Conservation (phyloP, 2,797 vertebrate species). For the Sebastes matsubarae region DNA sequence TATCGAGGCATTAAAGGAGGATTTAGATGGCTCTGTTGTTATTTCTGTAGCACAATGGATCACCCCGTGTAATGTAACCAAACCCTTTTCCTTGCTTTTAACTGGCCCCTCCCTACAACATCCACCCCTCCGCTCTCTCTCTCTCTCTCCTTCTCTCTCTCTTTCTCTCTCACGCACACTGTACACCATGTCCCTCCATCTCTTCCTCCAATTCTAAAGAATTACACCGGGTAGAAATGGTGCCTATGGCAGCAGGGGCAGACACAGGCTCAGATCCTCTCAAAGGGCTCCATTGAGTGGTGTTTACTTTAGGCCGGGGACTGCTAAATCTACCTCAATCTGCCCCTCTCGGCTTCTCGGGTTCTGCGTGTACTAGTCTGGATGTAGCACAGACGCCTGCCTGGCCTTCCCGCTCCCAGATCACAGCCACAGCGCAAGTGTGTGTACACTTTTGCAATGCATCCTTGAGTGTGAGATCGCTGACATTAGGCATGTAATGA, state of each 20-base stretch:
- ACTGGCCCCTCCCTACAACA: conserved; percentile 40
- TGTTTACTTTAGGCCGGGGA: conserved; percentile 72
- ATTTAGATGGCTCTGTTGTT: conserved; percentile 71
- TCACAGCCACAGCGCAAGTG: conserved; percentile 7
- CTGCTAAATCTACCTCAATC: conserved; percentile 67
- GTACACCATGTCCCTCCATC: conserved; percentile 14
- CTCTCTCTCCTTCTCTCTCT: not conserved
- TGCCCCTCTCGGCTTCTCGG: conserved; percentile 45
- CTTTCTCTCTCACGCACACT: conserved; percentile 1
- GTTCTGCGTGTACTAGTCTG: conserved; percentile 32
- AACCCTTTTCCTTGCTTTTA: conserved; percentile 81
- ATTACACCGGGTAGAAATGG: conserved; percentile 59
- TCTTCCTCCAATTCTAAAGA: conserved; percentile 66
- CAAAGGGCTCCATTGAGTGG: conserved; percentile 72
- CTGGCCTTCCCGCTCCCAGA: not conserved
- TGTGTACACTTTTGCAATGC: not conserved
- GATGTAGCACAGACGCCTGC: conserved; percentile 27
- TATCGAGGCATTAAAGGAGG: conserved; percentile 75
- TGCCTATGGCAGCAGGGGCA: conserved; percentile 47
- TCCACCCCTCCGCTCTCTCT: conserved; percentile 16
- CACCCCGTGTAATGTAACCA: conserved; percentile 68
- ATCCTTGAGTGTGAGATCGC: conserved; percentile 5
- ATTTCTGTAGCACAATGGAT: conserved; percentile 78
- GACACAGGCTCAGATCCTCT: conserved; percentile 64
- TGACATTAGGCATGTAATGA: conserved; percentile 45